Percentiles rank a stretch among this genome's conserved stretches.
These are phyloP conservation scores for Pegoplata infirma DNA, from an alignment of 2,888 invertebrate species.

Conservation along the genomic window DNA sequence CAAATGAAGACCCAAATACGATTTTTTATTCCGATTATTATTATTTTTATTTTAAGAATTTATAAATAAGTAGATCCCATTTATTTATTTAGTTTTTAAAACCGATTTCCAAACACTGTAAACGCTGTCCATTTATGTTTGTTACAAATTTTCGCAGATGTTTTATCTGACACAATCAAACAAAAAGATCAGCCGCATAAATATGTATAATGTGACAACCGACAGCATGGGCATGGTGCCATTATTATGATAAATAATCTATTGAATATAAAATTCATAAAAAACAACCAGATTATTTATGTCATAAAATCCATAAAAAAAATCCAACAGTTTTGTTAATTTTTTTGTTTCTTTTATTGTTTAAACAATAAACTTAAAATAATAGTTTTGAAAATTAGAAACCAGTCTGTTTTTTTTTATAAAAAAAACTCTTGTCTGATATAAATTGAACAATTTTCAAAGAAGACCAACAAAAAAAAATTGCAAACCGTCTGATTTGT, in stretches of 20 bases:
- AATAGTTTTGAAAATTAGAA: slow-evolving; percentile 1
- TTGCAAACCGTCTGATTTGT: background rate
- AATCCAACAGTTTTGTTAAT: background rate
- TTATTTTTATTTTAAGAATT: no score
- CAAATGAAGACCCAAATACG: no score
- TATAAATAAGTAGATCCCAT: no score
- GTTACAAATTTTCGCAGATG: background rate
- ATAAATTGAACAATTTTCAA: background rate
- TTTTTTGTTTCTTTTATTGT: no score
- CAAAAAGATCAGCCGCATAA: slow-evolving; percentile 12
- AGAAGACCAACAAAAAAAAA: background rate
- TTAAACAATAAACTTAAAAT: background rate
- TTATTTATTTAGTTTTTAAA: no score
- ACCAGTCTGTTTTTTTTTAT: background rate
- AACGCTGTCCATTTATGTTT: background rate
- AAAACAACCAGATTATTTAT: background rate
- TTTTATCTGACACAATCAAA: slow-evolving; percentile 26
- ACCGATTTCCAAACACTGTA: background rate
- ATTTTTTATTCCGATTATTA: no score
- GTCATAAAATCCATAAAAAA: background rate
- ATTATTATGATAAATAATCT: slow-evolving; percentile 25
- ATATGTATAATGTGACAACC: slow-evolving; percentile 23
- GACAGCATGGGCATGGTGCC: background rate
- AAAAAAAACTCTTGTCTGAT: no score
- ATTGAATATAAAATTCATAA: background rate